Conservation (phyloP, 2,113 vertebrate species). For the Paralichthys olivaceus region DNA sequence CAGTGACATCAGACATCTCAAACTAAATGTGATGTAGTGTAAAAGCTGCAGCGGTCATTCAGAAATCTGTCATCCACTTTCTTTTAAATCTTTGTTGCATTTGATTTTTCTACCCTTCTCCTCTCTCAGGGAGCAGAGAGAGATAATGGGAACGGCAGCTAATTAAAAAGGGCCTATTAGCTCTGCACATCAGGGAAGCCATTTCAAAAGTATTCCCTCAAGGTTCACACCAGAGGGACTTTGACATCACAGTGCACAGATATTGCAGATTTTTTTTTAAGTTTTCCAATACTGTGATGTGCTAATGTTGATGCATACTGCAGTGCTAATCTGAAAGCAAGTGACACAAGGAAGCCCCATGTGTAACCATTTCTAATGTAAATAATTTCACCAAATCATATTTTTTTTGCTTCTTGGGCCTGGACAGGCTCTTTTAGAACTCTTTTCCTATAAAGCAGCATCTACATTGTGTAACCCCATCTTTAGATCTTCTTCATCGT, state of each 20-base stretch:
- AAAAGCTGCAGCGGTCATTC: constrained; percentile 1
- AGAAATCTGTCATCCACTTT: constrained; percentile 41
- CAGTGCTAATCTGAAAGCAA: constrained; percentile 10
- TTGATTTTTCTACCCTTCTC: constrained; percentile 45
- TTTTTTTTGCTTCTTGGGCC: no score
- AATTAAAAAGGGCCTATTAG: constrained; percentile 80
- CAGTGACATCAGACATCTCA: not conserved
- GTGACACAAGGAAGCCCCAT: not conserved
- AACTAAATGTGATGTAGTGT: not conserved
- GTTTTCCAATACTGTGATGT: constrained; percentile 11
- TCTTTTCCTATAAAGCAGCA: not conserved
- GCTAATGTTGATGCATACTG: not conserved
- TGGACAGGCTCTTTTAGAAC: no score
- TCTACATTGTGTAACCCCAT: not conserved
- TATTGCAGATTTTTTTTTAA: constrained; percentile 34
- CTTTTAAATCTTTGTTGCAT: constrained; percentile 46
- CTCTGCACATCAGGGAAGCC: constrained; percentile 76
- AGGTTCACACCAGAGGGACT: constrained; percentile 66
- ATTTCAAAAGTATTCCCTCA: constrained; percentile 70
- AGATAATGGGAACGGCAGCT: constrained; percentile 80
- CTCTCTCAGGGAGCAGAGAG: constrained; percentile 65
- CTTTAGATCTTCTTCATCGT: not conserved
- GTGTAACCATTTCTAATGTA: rapidly evolving
- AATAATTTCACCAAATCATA: not conserved
- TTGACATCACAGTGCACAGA: constrained; percentile 59